phyloP scores from a whole-genome alignment of 2,113 vertebrate species.

The Neogale vison region DNA sequence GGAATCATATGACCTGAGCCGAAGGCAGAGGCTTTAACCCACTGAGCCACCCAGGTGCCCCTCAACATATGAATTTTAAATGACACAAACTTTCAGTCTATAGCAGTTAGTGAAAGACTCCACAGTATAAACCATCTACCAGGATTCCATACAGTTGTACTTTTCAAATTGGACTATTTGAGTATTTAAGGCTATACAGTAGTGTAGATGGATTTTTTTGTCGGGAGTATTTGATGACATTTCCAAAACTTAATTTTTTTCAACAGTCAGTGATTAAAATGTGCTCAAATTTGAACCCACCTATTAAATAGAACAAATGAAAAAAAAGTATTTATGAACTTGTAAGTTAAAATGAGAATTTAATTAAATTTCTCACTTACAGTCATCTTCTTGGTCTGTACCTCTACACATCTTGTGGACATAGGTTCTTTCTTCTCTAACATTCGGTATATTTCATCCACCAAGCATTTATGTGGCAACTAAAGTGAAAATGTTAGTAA shows the following conservation, averaged over 20 bases:
- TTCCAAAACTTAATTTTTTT: background rate
- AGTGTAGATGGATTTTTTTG: background rate
- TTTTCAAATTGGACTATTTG: background rate
- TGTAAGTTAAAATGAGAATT: background rate
- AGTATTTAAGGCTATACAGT: background rate
- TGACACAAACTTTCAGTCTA: background rate
- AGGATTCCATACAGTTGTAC: background rate
- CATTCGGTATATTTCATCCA: background rate
- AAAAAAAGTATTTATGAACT: background rate
- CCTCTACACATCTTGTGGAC: background rate
- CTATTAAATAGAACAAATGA: background rate
- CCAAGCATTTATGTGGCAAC: background rate
- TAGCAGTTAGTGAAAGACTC: background rate
- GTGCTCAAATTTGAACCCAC: background rate
- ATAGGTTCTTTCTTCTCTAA: background rate
- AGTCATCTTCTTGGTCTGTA: background rate
- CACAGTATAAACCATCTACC: background rate
- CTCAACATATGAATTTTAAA: background rate
- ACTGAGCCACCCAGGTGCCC: no score
- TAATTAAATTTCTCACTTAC: background rate
- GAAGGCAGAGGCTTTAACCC: no score
- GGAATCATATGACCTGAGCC: no score
- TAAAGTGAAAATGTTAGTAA: background rate
- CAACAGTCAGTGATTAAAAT: background rate
- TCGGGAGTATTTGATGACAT: background rate